Evolutionary conservation across 23 tunicate species (phyloP).

Genomic region (Botrylloides violaceus): DNA sequence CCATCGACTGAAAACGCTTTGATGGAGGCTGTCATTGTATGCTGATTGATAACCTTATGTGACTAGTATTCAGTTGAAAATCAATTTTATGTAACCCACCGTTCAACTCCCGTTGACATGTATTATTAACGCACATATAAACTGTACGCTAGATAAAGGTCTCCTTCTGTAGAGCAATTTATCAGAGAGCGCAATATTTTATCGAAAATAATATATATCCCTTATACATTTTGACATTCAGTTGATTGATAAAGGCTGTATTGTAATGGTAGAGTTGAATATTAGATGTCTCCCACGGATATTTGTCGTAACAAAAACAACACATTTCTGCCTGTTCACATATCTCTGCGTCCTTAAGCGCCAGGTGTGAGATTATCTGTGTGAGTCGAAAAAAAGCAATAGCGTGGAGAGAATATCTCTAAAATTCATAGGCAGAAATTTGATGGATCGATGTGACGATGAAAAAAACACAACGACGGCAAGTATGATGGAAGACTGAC

Average conservation of each 20-base stretch:
- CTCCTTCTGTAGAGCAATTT: not conserved
- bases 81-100: not conserved
- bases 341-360: constrained; percentile 2
- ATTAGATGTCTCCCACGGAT: constrained; percentile 1
- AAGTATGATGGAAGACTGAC: constrained; percentile 25
- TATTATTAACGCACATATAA: not conserved
- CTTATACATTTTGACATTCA: not conserved
- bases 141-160: not conserved
- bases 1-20: constrained; percentile 3
- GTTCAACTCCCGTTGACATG: constrained; percentile 2
- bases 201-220: not conserved
- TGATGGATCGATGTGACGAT: constrained; percentile 11
- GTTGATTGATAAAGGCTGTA: not conserved
- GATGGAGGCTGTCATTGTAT: not conserved
- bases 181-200: not conserved
- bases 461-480: not conserved
- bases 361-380: constrained; percentile 3
- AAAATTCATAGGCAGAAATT: constrained; percentile 7
- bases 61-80: not conserved
- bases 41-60: not conserved
- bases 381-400: not conserved
- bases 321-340: not conserved
- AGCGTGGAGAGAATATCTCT: not conserved
- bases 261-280: not conserved
- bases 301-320: constrained; percentile 1